These are phyloP conservation scores for Caretta caretta DNA, from an alignment of 2,113 vertebrate species.

Conservation along the genomic window DNA sequence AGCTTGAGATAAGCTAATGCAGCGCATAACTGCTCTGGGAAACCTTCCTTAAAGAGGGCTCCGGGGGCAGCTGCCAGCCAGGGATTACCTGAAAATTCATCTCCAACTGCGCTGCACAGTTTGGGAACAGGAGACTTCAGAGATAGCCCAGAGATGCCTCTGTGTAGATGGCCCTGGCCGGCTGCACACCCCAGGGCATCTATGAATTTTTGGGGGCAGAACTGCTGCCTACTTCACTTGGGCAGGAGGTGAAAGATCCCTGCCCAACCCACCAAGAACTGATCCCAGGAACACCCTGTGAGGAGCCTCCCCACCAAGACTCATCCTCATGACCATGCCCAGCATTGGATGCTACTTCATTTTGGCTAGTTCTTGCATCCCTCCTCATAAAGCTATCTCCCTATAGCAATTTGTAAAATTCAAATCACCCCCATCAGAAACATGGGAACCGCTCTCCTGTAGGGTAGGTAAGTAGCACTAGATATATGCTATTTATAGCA, in stretches of 20 bases:
- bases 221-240: too few species aligned
- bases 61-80: background rate
- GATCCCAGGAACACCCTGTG: background rate
- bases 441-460: background rate
- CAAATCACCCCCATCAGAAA: background rate
- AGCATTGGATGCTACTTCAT: background rate
- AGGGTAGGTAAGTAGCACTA: background rate
- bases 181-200: background rate
- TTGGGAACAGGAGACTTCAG: background rate
- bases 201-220: background rate
- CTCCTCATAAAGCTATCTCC: background rate
- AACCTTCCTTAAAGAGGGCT: background rate
- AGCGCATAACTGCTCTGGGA: background rate
- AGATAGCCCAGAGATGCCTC: background rate
- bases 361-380: background rate
- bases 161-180: background rate
- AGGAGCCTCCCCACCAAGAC: too few species aligned
- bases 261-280: background rate
- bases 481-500: rapidly evolving
- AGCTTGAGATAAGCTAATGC: background rate
- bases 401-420: background rate
- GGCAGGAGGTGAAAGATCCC: background rate
- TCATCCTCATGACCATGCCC: background rate
- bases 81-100: background rate
- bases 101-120: background rate